Evolutionary conservation across 1,140 invertebrate species (phyloP).

Genomic region (Ruditapes philippinarum): DNA sequence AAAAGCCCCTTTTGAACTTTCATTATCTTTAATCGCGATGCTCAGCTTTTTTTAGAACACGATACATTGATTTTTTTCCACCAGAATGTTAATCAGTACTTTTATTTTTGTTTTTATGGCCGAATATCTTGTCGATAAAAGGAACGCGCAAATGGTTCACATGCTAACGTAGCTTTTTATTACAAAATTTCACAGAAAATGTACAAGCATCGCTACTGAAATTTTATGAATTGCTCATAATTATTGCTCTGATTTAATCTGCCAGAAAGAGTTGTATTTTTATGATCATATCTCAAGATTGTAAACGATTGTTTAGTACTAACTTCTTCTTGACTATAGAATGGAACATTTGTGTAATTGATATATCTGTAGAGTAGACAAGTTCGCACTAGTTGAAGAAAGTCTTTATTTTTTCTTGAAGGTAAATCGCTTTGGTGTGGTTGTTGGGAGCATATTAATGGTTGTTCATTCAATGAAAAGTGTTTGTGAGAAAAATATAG

Average conservation of each 20-base stretch:
- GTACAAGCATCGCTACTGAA: constrained; percentile 7
- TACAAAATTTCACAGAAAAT: constrained; percentile 36
- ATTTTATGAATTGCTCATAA: constrained; percentile 40
- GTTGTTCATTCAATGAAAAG: constrained; percentile 13
- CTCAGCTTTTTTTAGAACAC: too few species aligned
- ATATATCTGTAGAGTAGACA: constrained; percentile 10
- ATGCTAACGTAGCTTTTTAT: constrained; percentile 13
- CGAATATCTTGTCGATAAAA: background rate
- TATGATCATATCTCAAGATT: background rate
- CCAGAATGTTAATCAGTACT: background rate
- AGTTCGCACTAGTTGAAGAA: constrained; percentile 22
- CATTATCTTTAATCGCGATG: too few species aligned
- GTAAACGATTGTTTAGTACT: background rate
- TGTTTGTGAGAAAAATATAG: background rate
- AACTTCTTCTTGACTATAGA: background rate
- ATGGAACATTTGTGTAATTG: constrained; percentile 12
- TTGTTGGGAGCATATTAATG: background rate
- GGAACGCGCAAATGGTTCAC: background rate
- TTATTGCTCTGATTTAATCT: constrained; percentile 28
- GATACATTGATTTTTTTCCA: background rate
- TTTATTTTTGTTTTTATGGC: background rate
- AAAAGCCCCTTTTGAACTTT: too few species aligned
- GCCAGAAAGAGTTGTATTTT: background rate
- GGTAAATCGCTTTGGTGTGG: background rate
- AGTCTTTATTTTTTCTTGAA: background rate